Evolutionary conservation across 1,140 invertebrate species (phyloP), one percentile per base, ranked within the genome.

Genomic region (Panonychus citri): DNA sequence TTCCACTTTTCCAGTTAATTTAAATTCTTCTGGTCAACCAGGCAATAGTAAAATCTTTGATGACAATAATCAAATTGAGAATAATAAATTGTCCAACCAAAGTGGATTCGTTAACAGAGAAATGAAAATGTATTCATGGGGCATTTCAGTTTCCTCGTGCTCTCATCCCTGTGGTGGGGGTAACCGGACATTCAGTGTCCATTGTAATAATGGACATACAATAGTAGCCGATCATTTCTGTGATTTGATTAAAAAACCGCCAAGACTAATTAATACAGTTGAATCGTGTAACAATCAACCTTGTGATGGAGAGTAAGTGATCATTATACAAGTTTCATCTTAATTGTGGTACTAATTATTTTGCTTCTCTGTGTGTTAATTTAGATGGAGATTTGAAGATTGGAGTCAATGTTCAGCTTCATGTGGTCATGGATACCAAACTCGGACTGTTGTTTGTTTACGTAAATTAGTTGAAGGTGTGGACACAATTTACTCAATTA

Each of bases 231-330:
- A 62, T 37, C 28, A 26, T 3, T 58, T 62, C 42, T 63, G 62
- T 43, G 54, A 58, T 24, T 26, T 25, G n/a, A 10, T 52, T 10
- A 56, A 48, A 3, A 60, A 63, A 52, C 62, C 62, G 26, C 48
- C 12, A 34, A 34, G 30, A 34, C n/a, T n/a, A n/a, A n/a, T 59
- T 19, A 37, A 59, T 30, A 59, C 53, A 46, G 56, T 58, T 37
- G 57, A 59, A 53, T 43, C 54, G 15, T 63, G 62, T 40, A 63
- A 62, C 34, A 37, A 42, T 26, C 59, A 60, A 13, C 55, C 57
- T 13, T 63, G 62, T 54, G 34, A 48, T n/a, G 62, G 61, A 57
- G 62, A 55, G 62, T 63, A 59, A 55, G 55, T 52, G 10, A 42
- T 25, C 34, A 24, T 42, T 4, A 57, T 26, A 52, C 15, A 15